Base-by-base conservation (phyloP, 2,113 vertebrate species). In the Prochilodus magdalenae region DNA sequence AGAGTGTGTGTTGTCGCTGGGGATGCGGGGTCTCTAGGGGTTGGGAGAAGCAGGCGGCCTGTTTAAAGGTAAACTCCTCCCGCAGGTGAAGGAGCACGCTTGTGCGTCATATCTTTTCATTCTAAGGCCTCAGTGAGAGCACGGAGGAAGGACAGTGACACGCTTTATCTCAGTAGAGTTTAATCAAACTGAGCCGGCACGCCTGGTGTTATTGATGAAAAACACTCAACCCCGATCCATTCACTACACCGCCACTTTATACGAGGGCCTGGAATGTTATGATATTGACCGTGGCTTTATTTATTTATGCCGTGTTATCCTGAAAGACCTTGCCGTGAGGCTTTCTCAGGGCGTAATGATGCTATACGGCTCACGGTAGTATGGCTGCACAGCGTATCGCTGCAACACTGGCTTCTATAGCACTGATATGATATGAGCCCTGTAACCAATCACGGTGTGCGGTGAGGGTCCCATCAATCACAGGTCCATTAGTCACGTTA, bases 41-140 rank as follows among this genome's bases (percentile, higher is more conserved):
- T 44, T 4, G 40, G 8, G 11, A 44, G 1, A 44, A 44, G 40
- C 40, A 44, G 40, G 8, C 40, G 1, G 40, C 11, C 40, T 44
- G 8, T 44, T 44, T 44, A 10, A 44, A 44, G 1, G 40, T 10
- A 44, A 10, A 44, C 40, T 44, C 4, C 8, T 8, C 1, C 40
- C 40, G 40, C 11, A 11, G 40, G 5, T 44, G 11, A 15, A 51
- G 49, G 16, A 18, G 49, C 3, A 16, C 5, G 14, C 65, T 77
- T 77, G 16, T 51, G 49, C 49, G 16, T 51, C 8, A 13, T 16
- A 7, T 65, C 18, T 44, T 90, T 85, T 87, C 65, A 83, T 90
- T 80, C 71, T 79, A 62, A 51, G 53, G 79, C 53, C 49, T 1
- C 49, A 22, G 53, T 22, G 53, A 22, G 53, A 22, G 53, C 5